A percentile compares a stretch with the other conserved stretches of the same genome.
Evolutionary conservation across 2,797 vertebrate genomes (phyloP).

Genomic region (Lepus townsendii): DNA sequence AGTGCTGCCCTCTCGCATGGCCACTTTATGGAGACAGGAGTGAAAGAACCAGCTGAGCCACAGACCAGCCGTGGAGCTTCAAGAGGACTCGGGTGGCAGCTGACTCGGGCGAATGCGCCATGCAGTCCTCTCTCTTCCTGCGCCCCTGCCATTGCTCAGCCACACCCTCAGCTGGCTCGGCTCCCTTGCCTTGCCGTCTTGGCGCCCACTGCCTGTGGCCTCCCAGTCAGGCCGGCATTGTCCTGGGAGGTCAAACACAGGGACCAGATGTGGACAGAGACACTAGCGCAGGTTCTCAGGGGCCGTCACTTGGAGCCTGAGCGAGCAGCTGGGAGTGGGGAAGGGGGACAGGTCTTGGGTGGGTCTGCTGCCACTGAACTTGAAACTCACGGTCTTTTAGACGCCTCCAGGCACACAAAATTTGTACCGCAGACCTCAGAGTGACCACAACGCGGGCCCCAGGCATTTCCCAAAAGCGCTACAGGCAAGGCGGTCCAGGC

Average conservation of each 20-base stretch:
- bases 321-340: neutral
- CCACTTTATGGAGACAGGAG: neutral
- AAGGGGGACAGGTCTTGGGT: neutral
- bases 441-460: neutral
- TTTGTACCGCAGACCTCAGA: slow-evolving; percentile 55
- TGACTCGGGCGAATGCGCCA: neutral
- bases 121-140: neutral
- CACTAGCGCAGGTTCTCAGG: neutral
- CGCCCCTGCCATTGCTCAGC: neutral
- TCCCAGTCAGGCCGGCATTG: neutral
- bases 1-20: neutral
- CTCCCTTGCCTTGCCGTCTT: neutral
- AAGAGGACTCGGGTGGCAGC: neutral
- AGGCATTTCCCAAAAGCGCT: neutral
- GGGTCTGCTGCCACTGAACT: slow-evolving; percentile 51
- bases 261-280: neutral
- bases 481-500: neutral
- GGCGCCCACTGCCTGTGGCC: neutral
- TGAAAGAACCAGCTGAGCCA: neutral
- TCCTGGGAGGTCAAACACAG: neutral
- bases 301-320: neutral
- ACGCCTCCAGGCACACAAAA: slow-evolving; percentile 35
- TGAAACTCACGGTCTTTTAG: slow-evolving; percentile 6
- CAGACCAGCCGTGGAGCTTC: neutral
- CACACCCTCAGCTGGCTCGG: neutral